These are phyloP conservation scores for Oreochromis mossambicus DNA, from an alignment of 2,797 vertebrate genomes.

Conservation along the genomic window DNA sequence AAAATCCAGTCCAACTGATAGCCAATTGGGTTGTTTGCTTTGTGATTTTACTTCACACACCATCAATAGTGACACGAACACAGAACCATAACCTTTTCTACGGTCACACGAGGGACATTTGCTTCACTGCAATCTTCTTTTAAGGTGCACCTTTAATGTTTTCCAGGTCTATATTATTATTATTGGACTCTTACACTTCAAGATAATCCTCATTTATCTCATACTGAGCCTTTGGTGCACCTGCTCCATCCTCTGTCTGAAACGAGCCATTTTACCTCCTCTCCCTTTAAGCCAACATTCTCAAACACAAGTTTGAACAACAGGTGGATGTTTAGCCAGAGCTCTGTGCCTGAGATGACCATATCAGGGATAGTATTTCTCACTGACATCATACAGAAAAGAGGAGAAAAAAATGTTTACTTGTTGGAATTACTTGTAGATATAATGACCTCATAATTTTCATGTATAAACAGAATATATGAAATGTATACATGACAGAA, in stretches of 20 bases:
- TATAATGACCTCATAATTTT: background rate
- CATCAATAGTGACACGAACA: background rate
- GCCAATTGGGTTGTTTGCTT: fast-evolving
- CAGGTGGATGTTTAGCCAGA: background rate
- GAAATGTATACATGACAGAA: background rate
- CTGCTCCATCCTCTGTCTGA: background rate
- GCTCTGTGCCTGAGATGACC: background rate
- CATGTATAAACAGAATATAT: background rate
- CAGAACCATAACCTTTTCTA: background rate
- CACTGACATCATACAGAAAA: background rate
- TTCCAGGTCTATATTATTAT: fast-evolving
- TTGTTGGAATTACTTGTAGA: background rate
- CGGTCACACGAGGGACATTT: background rate
- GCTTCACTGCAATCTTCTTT: background rate
- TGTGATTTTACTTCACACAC: background rate
- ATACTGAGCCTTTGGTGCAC: background rate
- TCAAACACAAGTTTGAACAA: background rate
- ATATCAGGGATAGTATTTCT: background rate
- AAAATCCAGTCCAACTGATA: background rate
- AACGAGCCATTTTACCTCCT: fast-evolving
- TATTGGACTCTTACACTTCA: background rate
- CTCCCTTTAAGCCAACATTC: background rate
- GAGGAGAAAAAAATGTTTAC: background rate
- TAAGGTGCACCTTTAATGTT: background rate
- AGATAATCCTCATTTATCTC: background rate